A percentile compares a stretch with the other conserved stretches of the same genome.
phyloP scores from a whole-genome alignment of 2,888 invertebrate species.

The Parascotia fuliginaria region DNA sequence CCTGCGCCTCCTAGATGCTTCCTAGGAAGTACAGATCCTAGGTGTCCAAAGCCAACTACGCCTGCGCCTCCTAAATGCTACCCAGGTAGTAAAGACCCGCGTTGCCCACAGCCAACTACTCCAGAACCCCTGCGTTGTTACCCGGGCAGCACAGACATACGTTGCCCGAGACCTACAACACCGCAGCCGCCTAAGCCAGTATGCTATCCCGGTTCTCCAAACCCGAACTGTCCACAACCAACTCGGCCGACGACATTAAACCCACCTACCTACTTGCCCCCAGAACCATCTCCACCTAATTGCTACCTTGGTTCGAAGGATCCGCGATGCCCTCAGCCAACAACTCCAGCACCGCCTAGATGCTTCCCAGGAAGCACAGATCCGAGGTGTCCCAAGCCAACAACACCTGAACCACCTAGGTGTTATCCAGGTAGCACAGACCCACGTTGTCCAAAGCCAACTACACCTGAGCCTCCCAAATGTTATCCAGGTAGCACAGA shows the following conservation, averaged over 20 bases:
- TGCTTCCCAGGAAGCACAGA: constrained; percentile 57
- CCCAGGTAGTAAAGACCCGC: constrained; percentile 46
- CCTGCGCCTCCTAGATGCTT: constrained; percentile 37
- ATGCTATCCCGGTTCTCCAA: constrained; percentile 48
- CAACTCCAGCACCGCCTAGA: constrained; percentile 7
- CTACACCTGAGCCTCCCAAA: constrained; percentile 27
- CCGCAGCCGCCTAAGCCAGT: constrained; percentile 42
- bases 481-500: constrained; percentile 55
- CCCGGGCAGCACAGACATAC: constrained; percentile 34
- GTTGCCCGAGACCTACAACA: constrained; percentile 43
- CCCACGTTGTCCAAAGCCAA: constrained; percentile 48
- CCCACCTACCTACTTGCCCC: constrained; percentile 16
- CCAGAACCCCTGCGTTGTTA: constrained; percentile 39
- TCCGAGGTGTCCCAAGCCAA: constrained; percentile 51
- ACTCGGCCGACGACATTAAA: constrained; percentile 31
- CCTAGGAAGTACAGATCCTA: constrained; percentile 56
- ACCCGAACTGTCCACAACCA: constrained; percentile 55
- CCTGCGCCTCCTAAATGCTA: constrained; percentile 37
- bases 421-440: constrained; percentile 43
- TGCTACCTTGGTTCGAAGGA: too few species aligned
- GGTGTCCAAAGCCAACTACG: constrained; percentile 47
- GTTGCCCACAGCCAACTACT: constrained; percentile 47
- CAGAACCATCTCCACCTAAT: not conserved
- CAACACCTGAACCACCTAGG: constrained; percentile 35
- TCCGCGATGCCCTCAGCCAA: constrained; percentile 6